Evolutionary conservation across 2,113 vertebrate species (phyloP).

Genomic region (Illadopsis cleaveri): DNA sequence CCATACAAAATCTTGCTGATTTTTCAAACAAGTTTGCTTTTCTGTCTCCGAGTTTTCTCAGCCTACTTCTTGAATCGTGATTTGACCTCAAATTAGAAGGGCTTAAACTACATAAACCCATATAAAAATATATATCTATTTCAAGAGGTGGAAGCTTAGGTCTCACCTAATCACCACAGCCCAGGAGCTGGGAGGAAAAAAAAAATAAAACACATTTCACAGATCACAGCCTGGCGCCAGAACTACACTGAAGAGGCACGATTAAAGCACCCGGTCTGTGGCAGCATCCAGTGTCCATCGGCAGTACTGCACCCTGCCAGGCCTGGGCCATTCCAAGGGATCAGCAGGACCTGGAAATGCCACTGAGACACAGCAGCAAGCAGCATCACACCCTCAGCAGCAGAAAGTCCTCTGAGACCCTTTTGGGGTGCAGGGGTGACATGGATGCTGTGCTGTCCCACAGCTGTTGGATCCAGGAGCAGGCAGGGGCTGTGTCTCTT

Average conservation of each 20-base stretch:
- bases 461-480: background rate
- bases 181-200: background rate
- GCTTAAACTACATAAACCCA: background rate
- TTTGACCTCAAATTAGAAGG: background rate
- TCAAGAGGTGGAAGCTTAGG: background rate
- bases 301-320: background rate
- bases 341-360: background rate
- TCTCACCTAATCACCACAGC: background rate
- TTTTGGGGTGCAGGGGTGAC: fast-evolving
- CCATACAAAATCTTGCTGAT: background rate
- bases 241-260: fast-evolving
- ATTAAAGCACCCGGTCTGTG: background rate
- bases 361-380: background rate
- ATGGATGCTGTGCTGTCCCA: fast-evolving
- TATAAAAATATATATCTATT: background rate
- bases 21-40: background rate
- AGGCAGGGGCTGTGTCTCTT: background rate
- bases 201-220: background rate
- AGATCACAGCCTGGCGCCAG: background rate
- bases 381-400: background rate
- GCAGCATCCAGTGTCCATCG: constrained; percentile 18
- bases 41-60: background rate
- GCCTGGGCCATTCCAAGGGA: background rate
- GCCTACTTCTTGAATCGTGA: background rate
- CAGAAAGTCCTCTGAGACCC: background rate